Base-by-base conservation (phyloP, 1,140 invertebrate species). In the Heliconius eleuchia region DNA sequence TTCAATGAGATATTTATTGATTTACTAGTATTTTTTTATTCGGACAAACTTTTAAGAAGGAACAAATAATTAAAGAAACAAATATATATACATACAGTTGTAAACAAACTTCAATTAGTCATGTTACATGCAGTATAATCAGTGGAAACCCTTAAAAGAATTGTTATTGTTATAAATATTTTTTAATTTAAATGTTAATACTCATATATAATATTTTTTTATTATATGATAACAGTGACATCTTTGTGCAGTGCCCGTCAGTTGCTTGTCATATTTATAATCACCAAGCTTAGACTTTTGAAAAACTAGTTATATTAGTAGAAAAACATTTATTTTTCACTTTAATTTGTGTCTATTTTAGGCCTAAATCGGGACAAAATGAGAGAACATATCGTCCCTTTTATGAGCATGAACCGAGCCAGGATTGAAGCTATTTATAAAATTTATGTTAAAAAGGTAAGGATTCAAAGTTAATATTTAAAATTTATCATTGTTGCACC, bases 331-430 rank as follows among this genome's bases (percentile, higher is more conserved):
- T 76, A 66, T 8, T 30, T 23, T 39, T 46, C 60, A 66, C n/a
- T 18, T 76, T 23, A 39, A 39, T 66, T 76, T 76, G n/a, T 66
- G 42, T 76, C 74, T 76, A 66, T 76, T 76, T 55, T 46, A 66
- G 74, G 74, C 23, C 42, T 70, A 27, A 19, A 66, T 70, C 57
- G 18, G 13, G 13, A 11, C 57, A 76, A 76, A 34, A 76, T 76
- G 74, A 60, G 66, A 66, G 55, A 57, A 76, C 16, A 16, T 39
- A n/a, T 30, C 42, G 13, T 23, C 19, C 8, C 34, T 39, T 42
- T 66, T 18, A 39, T 42, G 18, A 42, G 66, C 30, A 66, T 42
- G 11, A 42, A 27, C 11, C 27, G 39, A 42, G n/a, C 34, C 34
- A 66, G n/a, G 19, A 13, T 42, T 66, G 74, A 66, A 76, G 57